These are phyloP conservation scores for Sciurus carolinensis DNA, from an alignment of 2,797 vertebrate species.

Conservation along the genomic window DNA sequence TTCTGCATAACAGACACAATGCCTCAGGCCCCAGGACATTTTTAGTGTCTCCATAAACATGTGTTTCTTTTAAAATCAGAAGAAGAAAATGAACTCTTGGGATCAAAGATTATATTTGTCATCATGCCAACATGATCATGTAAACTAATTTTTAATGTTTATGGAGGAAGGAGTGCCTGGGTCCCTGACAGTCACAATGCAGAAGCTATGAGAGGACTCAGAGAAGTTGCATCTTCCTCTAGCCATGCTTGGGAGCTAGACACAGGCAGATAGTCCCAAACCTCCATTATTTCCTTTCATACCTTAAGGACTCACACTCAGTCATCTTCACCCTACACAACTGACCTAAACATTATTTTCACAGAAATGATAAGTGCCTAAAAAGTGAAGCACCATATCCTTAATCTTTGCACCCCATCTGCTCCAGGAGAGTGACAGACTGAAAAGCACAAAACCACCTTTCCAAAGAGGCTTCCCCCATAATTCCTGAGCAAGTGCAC, in stretches of 20 bases:
- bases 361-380: constrained; percentile 39
- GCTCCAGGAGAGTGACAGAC: constrained; percentile 47
- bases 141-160: not conserved
- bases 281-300: not conserved
- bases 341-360: constrained; percentile 16
- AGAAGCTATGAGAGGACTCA: not conserved
- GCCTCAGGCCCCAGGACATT: fast-evolving
- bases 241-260: not conserved
- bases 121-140: not conserved
- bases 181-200: not conserved
- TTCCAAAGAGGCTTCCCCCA: not conserved
- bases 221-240: not conserved
- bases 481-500: not conserved
- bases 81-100: not conserved
- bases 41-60: not conserved
- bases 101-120: not conserved
- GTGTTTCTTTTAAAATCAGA: constrained; percentile 51
- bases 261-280: not conserved
- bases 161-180: not conserved
- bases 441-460: constrained; percentile 23
- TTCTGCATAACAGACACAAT: not conserved
- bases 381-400: constrained; percentile 50
- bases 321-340: not conserved
- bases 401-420: constrained; percentile 68
- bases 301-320: not conserved